Conservation (phyloP, 2,113 vertebrate genomes). For the Oncorhynchus tshawytscha region DNA sequence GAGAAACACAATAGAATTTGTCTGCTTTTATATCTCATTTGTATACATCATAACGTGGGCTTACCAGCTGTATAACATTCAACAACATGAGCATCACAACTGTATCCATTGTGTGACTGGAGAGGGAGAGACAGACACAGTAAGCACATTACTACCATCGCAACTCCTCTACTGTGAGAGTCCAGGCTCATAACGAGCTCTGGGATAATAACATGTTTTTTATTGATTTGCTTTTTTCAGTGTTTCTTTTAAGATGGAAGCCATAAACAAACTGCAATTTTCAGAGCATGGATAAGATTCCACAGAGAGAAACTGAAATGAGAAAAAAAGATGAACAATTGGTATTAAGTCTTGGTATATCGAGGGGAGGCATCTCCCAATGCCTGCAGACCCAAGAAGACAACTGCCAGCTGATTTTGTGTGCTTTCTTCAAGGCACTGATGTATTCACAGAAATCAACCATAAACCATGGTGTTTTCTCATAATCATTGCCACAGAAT, state of each 20-base stretch:
- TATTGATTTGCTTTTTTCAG: background rate
- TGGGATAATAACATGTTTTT: background rate
- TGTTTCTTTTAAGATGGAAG: background rate
- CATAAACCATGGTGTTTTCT: background rate
- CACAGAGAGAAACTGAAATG: background rate
- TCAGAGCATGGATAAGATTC: background rate
- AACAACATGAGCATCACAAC: background rate
- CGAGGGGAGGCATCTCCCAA: conserved; percentile 6
- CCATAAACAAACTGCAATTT: background rate
- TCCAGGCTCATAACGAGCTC: background rate
- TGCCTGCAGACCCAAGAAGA: conserved; percentile 25
- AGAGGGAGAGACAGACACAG: background rate
- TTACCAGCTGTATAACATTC: background rate
- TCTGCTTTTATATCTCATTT: background rate
- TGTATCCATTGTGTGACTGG: background rate
- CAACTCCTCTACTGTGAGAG: background rate
- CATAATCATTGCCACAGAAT: background rate
- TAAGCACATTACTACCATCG: too few species aligned
- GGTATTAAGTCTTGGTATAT: conserved; percentile 28
- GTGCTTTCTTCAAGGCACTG: conserved; percentile 21
- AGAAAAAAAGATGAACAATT: conserved; percentile 18
- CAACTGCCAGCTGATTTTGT: conserved; percentile 25
- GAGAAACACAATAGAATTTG: background rate
- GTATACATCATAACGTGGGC: background rate
- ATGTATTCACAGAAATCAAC: background rate